Evolutionary conservation across 2,113 vertebrate species (phyloP), one percentile per base, ranked within the genome.

Genomic region (Paedocypris sp.): DNA sequence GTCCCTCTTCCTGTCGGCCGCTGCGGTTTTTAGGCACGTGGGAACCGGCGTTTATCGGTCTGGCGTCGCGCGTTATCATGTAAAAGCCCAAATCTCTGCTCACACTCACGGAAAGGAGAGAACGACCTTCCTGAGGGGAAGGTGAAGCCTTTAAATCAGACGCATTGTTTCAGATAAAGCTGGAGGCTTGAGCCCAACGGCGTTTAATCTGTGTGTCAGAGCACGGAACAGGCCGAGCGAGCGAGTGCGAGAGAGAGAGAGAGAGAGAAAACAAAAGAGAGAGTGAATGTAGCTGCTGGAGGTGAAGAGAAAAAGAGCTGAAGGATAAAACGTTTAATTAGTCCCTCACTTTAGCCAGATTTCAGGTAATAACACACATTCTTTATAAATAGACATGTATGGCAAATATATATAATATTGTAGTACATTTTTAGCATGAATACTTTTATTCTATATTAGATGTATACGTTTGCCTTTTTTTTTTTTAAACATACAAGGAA

Each of bases 231-330:
- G 64, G 11, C n/a, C n/a, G 53, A 73, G 48, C 65, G 59, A 58
- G 57, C 31, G 52, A 52, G 60, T 77, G 67, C 75, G 64, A 77
- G 62, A 74, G 54, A 78, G 50, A 60, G 15, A 61, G 32, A 61
- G 35, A 47, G 64, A 59, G 63, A 59, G 74, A 41, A 50, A 54
- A 7, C 59, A 20, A 59, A 56, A 35, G 23, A 9, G 15, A 60
- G 28, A 54, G 49, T 19, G n/a, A 9, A 38, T 23, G 19, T 5
- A 15, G 52, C 18, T 42, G 48, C 3, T 20, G 47, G 49, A 60
- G 39, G 42, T 13, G 10, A 20, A 53, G 36, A 36, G 60, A 29
- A 22, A 56, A 69, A 49, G 53, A 36, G 60, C 42, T 25, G 36
- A 56, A 56, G 18, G 25, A 43, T 22, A 41, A 28, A 56, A 38